Base-by-base conservation (phyloP, 2,113 vertebrate species). In the Copsychus sechellarum region DNA sequence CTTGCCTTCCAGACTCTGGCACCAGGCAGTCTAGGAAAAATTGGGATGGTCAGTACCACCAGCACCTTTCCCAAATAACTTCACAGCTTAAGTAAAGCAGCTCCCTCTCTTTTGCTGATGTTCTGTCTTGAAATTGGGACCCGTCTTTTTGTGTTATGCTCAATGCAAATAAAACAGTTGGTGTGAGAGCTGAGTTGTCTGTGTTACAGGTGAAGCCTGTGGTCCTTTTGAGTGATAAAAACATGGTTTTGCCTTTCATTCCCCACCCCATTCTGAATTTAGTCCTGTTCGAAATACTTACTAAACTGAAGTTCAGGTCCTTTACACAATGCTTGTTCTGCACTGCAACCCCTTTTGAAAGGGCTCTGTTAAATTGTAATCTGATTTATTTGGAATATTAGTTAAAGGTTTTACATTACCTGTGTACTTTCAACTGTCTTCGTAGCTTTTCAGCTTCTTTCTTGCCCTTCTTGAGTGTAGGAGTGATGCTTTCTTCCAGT, bases 191-290 rank as follows among this genome's bases (percentile, higher is more conserved):
- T 64, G 14, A 5, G 4, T 88, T 81, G 50, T 86, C 28, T 47
- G 10, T 5, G 8, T 65, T 87, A 28, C 0, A 0, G 1, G 0
- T 72, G 57, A 71, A 74, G 28, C 19, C 14, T 56, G 26, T 2
- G 20, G 34, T 86, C 33, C 12, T 74, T 87, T 36, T 33, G 26
- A 70, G 50, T 65, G 19, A 43, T 43, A 24, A 26, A 76, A 82
- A 48, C 26, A 9, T n/a, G 40, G 1, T 14, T 80, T 70, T 76
- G 31, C 19, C 53, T 88, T 88, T 74, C 5, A 13, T 3, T 83
- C 6, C 14, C 20, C 5, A 15, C 20, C 6, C 5, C 13, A 11
- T 76, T 40, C 24, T 34, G 40, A 38, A 51, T 54, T 26, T 18
- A 22, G 5, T 34, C 15, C 2, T 51, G 9, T 38, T 92, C 60